Evolutionary conservation across 2,888 invertebrate genomes (phyloP), one percentile per base, ranked within the genome.

Genomic region (Cheilosia urbana): DNA sequence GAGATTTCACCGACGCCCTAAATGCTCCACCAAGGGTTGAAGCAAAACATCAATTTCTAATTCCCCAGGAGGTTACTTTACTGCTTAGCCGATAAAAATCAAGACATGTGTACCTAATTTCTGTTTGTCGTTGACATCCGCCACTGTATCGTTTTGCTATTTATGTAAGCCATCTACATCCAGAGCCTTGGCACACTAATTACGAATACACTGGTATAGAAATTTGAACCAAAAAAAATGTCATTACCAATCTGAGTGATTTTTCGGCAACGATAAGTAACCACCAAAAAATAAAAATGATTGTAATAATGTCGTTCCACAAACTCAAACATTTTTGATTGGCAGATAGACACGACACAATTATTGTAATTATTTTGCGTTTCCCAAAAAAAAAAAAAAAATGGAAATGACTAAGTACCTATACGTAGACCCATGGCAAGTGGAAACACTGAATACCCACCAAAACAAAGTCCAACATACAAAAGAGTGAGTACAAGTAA

Each of bases 351-450:
- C 47, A 75, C 76, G 71, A 66, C 75, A 80, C 47, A 84, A 84
- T 84, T 84, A 80, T 75, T 75, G 71, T 84, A 84, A 84, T 84
- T 84, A 80, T 62, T 55, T 55, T 76, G 49, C 45, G 40, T 71
- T 71, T 84, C 60, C 75, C 69, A 15, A 19, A 75, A 69, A 62
- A 51, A n/a, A 27, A 19, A 51, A 37, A 37, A 53, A 69, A n/a
- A 55, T 49, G 65, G 65, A 66, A 71, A 71, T 60, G 60, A 60
- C 60, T 55, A 13, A 37, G 13, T 37, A 13, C 2, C 7, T 30
- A 9, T 53, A 1, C 24, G 49, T 37, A 47, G 65, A 19, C 37
- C 11, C 37, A 13, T 40, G 57, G 40, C 37, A 45, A 27, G 60
- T 63, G 72, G 49, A 40, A 78, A 73, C 15, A 2, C 21, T 30